Conservation (phyloP, 2,797 vertebrate species). For the Perodicticus potto region DNA sequence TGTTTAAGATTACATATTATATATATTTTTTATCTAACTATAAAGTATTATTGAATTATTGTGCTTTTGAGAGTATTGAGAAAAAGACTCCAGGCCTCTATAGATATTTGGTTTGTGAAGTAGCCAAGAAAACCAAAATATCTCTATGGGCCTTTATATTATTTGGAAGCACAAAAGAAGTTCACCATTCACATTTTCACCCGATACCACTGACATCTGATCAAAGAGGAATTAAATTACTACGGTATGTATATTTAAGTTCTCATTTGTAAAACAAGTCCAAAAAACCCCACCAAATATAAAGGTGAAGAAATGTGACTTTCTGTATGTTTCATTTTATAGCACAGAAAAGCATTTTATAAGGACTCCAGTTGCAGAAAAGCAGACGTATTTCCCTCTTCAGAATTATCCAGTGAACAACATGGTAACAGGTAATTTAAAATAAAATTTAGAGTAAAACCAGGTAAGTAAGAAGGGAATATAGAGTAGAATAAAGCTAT, state of each 20-base stretch:
- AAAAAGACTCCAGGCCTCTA: background rate
- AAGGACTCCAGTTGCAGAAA: conserved; percentile 71
- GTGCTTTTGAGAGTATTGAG: conserved; percentile 22
- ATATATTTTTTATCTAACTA: conserved; percentile 21
- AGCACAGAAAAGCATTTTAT: conserved; percentile 74
- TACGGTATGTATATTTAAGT: background rate
- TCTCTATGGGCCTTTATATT: background rate
- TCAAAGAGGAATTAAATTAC: conserved; percentile 44
- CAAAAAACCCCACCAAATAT: background rate
- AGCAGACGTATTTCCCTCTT: conserved; percentile 82
- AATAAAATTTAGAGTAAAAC: background rate
- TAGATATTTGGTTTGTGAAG: conserved; percentile 22
- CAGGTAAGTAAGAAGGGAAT: conserved; percentile 5
- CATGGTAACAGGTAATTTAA: conserved; percentile 91
- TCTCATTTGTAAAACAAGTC: conserved; percentile 58
- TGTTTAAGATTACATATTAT: conserved; percentile 28
- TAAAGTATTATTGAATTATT: conserved; percentile 39
- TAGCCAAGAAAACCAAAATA: conserved; percentile 20
- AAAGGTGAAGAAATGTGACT: background rate
- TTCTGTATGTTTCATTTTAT: conserved; percentile 71
- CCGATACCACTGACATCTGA: conserved; percentile 34
- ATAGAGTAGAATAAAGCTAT: background rate
- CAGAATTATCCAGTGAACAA: conserved; percentile 89
- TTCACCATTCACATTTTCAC: conserved; percentile 49
- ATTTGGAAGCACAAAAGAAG: conserved; percentile 46